These are phyloP conservation scores for Erpobdella octoculata DNA, from an alignment of 2,888 invertebrate genomes.

Conservation along the genomic window DNA sequence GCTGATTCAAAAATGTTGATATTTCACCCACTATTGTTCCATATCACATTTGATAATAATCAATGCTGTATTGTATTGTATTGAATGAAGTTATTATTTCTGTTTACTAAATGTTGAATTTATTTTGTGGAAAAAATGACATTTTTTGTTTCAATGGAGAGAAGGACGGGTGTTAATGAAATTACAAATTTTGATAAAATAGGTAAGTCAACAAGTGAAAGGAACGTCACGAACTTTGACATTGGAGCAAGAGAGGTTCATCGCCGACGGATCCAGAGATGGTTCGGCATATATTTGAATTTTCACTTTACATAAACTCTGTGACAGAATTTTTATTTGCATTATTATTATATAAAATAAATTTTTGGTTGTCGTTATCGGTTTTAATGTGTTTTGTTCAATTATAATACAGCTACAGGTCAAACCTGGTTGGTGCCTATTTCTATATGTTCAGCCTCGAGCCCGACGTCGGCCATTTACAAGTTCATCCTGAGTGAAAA, in stretches of 20 bases:
- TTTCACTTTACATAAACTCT: no score
- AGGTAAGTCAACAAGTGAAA: slow-evolving; percentile 47
- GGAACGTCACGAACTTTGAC: slow-evolving; percentile 61
- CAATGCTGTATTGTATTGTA: no score
- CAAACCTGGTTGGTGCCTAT: slow-evolving; percentile 82
- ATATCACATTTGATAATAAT: no score
- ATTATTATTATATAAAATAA: no score
- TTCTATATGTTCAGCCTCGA: slow-evolving; percentile 68
- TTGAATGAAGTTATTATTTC: not conserved
- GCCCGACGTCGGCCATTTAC: slow-evolving; percentile 60
- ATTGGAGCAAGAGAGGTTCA: slow-evolving; percentile 74
- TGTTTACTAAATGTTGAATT: not conserved
- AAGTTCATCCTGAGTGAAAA: slow-evolving; percentile 59
- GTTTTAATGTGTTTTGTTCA: no score
- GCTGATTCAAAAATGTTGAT: no score
- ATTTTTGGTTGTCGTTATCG: not conserved
- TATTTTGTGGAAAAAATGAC: not conserved
- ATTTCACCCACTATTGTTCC: no score
- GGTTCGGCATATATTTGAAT: no score
- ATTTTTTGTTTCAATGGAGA: not conserved
- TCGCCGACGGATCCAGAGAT: slow-evolving; percentile 63
- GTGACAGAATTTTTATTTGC: no score
- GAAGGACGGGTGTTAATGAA: no score
- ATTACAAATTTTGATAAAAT: no score
- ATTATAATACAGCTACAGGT: slow-evolving; percentile 52